Evolutionary conservation across 1,140 invertebrate species (phyloP).

Genomic region (Spodoptera litura): DNA sequence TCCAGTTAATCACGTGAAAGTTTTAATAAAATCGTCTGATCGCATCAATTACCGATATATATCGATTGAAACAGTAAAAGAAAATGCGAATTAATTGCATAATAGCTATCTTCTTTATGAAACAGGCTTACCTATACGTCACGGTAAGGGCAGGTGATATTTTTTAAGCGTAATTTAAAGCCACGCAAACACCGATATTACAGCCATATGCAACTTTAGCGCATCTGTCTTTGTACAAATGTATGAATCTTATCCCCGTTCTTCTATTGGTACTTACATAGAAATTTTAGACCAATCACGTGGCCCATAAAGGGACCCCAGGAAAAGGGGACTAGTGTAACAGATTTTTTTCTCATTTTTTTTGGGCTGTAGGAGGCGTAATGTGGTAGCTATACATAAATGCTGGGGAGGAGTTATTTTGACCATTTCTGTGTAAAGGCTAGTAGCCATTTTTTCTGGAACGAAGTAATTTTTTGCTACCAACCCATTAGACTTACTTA

Average conservation of each 20-base stretch:
- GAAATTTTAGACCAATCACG: conserved; percentile 24
- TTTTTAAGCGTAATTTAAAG: conserved; percentile 26
- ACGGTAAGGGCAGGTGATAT: conserved; percentile 5
- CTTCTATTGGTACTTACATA: conserved; percentile 26
- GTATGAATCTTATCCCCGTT: not conserved
- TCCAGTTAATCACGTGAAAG: no score
- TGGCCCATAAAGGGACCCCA: conserved; percentile 22
- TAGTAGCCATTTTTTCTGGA: not conserved
- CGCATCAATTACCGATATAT: no score
- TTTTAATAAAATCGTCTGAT: no score
- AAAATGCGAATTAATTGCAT: not conserved
- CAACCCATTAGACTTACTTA: no score
- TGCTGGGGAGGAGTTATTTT: not conserved
- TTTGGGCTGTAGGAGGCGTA: conserved; percentile 7
- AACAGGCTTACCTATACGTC: not conserved
- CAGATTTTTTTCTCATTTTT: conserved; percentile 23
- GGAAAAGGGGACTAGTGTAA: conserved; percentile 11
- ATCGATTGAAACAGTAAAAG: no score
- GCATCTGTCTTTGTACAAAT: conserved; percentile 31
- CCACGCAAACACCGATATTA: conserved; percentile 16
- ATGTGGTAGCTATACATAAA: not conserved
- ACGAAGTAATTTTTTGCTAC: no score
- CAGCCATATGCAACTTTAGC: conserved; percentile 10
- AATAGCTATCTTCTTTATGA: not conserved
- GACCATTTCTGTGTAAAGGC: not conserved